Conservation (phyloP, 2,113 vertebrate genomes). For the Choloepus hoffmanni region DNA sequence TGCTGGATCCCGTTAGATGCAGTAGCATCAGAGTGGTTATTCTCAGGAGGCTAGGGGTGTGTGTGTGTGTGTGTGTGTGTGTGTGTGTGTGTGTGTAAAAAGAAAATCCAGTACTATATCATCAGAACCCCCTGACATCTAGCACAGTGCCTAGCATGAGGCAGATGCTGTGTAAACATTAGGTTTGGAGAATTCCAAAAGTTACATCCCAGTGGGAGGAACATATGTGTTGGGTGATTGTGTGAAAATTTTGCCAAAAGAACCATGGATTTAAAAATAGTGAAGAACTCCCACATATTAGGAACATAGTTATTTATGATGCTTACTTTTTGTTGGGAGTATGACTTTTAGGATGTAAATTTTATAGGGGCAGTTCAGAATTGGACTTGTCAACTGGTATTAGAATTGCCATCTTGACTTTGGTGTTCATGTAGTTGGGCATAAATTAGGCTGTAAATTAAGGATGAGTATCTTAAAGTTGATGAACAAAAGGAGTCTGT, state of each 20-base stretch:
- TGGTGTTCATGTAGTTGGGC: background rate
- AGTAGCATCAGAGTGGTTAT: background rate
- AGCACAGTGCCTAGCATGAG: background rate
- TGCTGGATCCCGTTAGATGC: background rate
- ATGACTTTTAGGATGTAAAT: background rate
- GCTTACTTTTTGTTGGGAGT: background rate
- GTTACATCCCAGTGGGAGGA: background rate
- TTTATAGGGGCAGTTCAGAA: background rate
- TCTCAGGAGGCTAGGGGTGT: background rate
- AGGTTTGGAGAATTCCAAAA: background rate
- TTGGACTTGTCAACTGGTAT: background rate
- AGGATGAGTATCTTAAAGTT: slow-evolving; percentile 1
- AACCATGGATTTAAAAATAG: background rate
- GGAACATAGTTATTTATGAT: background rate
- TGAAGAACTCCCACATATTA: background rate
- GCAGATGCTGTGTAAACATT: background rate
- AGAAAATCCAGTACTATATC: no score
- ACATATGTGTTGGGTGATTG: background rate
- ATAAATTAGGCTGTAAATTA: background rate
- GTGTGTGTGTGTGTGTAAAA: background rate
- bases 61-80: background rate
- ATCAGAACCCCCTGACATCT: background rate
- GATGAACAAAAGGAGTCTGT: background rate
- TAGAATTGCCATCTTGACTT: background rate
- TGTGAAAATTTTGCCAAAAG: background rate